Evolutionary conservation across 2,113 vertebrate genomes (phyloP), one percentile per base, ranked within the genome.

Genomic region (Carassius auratus): DNA sequence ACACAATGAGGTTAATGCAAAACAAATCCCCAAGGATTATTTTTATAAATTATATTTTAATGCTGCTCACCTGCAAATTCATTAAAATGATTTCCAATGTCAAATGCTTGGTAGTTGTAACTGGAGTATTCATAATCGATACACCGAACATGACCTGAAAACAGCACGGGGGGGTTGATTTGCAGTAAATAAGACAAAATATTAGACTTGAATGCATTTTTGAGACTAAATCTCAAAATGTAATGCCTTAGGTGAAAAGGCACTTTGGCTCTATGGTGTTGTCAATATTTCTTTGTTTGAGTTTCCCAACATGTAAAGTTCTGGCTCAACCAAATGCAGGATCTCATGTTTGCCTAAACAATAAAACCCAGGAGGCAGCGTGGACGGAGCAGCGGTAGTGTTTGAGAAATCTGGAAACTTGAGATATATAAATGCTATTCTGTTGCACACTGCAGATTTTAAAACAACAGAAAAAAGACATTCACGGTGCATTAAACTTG

Each of bases 31-130:
- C 52, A 17, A 48, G 9, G 19, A 62, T 75, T 15, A 14, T 1
- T 68, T 69, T 17, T 75, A 14, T 23, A 4, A 8, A 5, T 59
- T 9, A 48, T 38, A 15, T 17, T 36, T n/a, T 30, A 19, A 21
- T 13, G 26, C 8, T 45, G 81, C 94, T 93, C 89, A 99, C 98
- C 98, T 89, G 98, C 97, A 90, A 99, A 99, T 89, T 99, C 97
- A 0, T 99, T 99, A 90, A 99, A 99, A 92, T 99, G 98, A 91
- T 99, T 99, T 48, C 97, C 97, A 0, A 99, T 99, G 93, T 99
- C 98, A 0, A 97, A 99, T 10, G 98, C 98, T 91, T 99, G 98
- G 92, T 99, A 99, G 93, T 99, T 99, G 93, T 98, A 99, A 84
- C 97, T 97, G 0, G 97, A 96, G 82, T 99, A 99, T 89, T 99